These are phyloP conservation scores for Hololepta plana DNA, from an alignment of 2,888 invertebrate species.

Conservation along the genomic window DNA sequence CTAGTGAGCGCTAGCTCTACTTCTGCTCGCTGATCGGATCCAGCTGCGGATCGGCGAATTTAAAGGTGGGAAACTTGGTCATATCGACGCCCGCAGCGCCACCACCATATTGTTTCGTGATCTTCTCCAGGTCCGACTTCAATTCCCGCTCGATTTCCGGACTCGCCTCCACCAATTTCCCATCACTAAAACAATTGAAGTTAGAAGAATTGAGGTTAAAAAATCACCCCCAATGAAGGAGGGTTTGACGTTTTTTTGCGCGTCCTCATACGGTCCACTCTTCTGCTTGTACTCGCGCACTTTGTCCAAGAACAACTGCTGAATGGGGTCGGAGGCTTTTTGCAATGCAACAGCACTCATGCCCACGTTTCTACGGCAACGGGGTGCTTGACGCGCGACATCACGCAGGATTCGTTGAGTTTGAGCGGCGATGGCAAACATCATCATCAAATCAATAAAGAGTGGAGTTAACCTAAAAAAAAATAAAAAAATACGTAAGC, in stretches of 20 bases:
- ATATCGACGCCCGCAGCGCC: slow-evolving; percentile 56
- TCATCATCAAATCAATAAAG: too few relatives aligned
- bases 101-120: slow-evolving; percentile 12
- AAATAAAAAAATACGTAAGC: too few relatives aligned
- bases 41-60: slow-evolving; percentile 55
- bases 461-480: too few relatives aligned
- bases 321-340: slow-evolving; percentile 75
- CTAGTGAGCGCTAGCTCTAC: too few relatives aligned
- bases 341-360: slow-evolving; percentile 46
- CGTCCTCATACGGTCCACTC: slow-evolving; percentile 68
- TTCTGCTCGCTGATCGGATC: slow-evolving; percentile 55
- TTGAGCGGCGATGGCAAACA: too few relatives aligned
- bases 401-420: too few relatives aligned
- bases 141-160: slow-evolving; percentile 59
- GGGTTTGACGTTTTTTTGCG: too few relatives aligned
- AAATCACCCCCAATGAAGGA: too few relatives aligned
- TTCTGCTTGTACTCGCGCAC: slow-evolving; percentile 76
- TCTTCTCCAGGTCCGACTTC: slow-evolving; percentile 50
- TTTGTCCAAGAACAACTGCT: slow-evolving; percentile 85
- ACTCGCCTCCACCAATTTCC: slow-evolving; percentile 66
- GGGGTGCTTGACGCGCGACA: too few relatives aligned
- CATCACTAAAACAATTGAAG: slow-evolving; percentile 48
- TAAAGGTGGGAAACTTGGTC: slow-evolving; percentile 76
- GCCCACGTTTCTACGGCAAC: slow-evolving; percentile 53
- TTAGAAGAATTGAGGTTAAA: too few relatives aligned